Evolutionary conservation across 2,797 vertebrate species (phyloP).

Genomic region (Tolypeutes matacus): DNA sequence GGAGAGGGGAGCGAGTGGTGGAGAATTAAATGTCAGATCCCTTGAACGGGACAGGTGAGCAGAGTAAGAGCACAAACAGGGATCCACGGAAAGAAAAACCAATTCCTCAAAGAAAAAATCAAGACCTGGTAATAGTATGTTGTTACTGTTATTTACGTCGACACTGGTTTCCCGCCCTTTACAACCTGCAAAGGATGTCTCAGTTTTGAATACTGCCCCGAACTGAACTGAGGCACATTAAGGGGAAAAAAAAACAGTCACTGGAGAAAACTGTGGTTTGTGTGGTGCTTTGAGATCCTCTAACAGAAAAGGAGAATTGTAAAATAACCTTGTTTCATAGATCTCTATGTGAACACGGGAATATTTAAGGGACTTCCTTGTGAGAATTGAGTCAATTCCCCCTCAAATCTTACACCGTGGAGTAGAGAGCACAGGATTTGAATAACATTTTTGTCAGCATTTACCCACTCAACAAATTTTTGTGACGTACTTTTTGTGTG

Average conservation of each 20-base stretch:
- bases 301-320: background rate
- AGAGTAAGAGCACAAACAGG: background rate
- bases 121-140: background rate
- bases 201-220: background rate
- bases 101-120: background rate
- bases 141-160: conserved; percentile 16
- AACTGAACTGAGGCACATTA: background rate
- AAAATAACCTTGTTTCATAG: background rate
- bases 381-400: background rate
- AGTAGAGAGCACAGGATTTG: background rate
- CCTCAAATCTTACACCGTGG: background rate
- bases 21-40: background rate
- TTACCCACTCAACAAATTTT: background rate
- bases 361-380: background rate
- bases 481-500: background rate
- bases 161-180: background rate
- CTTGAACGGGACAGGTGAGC: background rate
- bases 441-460: background rate
- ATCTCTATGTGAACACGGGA: background rate
- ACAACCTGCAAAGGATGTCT: background rate
- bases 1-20: background rate
- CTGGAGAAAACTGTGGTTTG: background rate
- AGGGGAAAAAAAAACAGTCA: background rate
- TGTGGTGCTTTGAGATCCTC: conserved; percentile 66
- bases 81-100: background rate